Base-by-base conservation (phyloP, 2,888 invertebrate species). In the Meganola albula region DNA sequence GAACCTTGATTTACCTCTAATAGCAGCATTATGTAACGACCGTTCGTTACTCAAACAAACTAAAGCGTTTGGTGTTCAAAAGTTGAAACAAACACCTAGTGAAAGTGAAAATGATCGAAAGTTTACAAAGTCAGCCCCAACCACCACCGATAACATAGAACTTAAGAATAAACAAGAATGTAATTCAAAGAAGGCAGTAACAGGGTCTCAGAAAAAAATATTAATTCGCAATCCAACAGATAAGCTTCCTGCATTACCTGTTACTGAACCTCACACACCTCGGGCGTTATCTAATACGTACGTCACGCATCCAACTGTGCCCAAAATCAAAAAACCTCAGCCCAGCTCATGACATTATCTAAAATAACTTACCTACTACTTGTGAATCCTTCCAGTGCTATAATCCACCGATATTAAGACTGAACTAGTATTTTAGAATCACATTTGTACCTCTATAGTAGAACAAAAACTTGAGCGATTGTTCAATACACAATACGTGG, bases 11-110 rank as follows among this genome's bases (percentile, higher is more conserved):
- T 87, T 97, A 73, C 97, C 97, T 10, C 87, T 98, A 40, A 96
- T 97, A 65, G 94, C 96, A 38, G 97, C 97, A 8, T 88, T 97
- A 53, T 97, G 96, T 86, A 97, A 97, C 71, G 97, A 97, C 76
- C 90, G 94, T 37, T 94, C 95, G 38, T 88, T 97, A 60, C 86
- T 95, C 37, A 95, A 94, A 76, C 95, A 95, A 78, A 95, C 95
- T 29, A 94, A 94, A 74, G 94, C 94, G 11, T 93, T 93, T 67
- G 93, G 92, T 46, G 89, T 92, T 87, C 92, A 93, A 31, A 93
- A 92, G 71, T 89, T 68, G 56, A 82, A 74, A 63, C 74, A 74
- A 47, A 63, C 73, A 60, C 59, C 55, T 58, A 76, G 71, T 77
- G 76, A 83, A 68, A 69, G 74, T 75, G 76, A 83, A 71, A 76